A percentile compares a stretch with the other conserved stretches of the same genome.
Evolutionary conservation across 2,797 vertebrate species (phyloP).

Genomic region (Podargus strigoides): DNA sequence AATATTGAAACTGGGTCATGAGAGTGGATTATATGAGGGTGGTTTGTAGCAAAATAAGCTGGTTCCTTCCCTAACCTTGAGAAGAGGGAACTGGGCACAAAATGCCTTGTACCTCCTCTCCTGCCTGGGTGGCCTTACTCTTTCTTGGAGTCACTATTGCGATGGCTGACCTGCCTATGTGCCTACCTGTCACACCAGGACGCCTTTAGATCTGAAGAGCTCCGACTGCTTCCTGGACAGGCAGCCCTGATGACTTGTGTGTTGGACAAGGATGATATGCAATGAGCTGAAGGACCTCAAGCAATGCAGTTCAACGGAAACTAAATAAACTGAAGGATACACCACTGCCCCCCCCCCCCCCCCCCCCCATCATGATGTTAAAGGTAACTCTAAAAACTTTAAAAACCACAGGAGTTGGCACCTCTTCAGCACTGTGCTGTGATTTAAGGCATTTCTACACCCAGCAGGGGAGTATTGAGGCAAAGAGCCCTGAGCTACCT

Average conservation of each 20-base stretch:
- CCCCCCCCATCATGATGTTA: not conserved
- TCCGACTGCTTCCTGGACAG: not conserved
- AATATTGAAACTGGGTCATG: not conserved
- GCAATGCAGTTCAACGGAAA: not conserved
- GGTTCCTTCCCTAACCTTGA: not conserved
- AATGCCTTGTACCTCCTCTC: not conserved
- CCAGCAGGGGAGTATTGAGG: not conserved
- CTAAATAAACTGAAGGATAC: conserved; percentile 6
- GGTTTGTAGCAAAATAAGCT: not conserved
- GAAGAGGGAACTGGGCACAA: not conserved
- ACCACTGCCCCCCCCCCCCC: no score
- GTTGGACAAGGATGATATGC: accelerated
- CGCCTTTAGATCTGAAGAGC: not conserved
- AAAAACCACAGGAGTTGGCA: not conserved
- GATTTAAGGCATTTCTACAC: not conserved
- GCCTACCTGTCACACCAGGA: not conserved
- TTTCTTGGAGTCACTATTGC: not conserved
- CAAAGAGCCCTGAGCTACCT: not conserved
- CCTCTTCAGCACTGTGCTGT: not conserved
- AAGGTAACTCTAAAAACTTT: not conserved
- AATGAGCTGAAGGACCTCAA: not conserved
- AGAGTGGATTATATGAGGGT: no score
- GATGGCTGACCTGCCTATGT: not conserved
- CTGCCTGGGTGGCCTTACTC: not conserved
- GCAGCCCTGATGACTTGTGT: not conserved